Conservation (phyloP, 92 coral and sea anemone species). For the Phymanthus crucifer region DNA sequence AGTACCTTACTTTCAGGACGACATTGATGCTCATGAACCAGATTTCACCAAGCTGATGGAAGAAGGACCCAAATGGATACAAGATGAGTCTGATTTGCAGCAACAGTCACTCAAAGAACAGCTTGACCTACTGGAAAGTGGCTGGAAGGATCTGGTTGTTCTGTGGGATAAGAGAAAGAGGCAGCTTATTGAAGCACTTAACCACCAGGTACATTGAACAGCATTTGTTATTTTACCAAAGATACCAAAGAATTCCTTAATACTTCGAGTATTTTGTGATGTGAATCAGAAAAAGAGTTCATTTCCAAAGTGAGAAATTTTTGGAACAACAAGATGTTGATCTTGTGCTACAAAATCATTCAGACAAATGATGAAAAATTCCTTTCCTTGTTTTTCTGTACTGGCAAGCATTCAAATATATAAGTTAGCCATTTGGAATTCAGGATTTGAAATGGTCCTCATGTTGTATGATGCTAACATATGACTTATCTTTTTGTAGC, state of each 20-base stretch:
- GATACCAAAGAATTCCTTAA: too few species aligned
- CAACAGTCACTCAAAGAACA: slow-evolving; percentile 97
- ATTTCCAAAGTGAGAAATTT: too few species aligned
- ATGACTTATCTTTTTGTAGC: slow-evolving; percentile 27
- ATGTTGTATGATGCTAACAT: not conserved
- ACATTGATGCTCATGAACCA: slow-evolving; percentile 94
- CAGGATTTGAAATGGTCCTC: too few species aligned
- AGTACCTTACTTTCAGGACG: slow-evolving; percentile 59
- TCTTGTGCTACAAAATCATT: too few species aligned
- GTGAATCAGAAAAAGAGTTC: too few species aligned
- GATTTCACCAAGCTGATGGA: slow-evolving; percentile 79
- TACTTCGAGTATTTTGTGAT: too few species aligned
- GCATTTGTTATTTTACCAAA: too few species aligned
- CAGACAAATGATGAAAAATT: not conserved
- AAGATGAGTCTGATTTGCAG: slow-evolving; percentile 94
- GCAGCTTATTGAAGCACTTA: slow-evolving; percentile 85
- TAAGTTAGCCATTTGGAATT: too few species aligned
- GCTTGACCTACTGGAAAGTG: slow-evolving; percentile 84
- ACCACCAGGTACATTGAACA: slow-evolving; percentile 98
- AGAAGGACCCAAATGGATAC: slow-evolving; percentile 98
- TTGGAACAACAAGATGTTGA: too few species aligned
- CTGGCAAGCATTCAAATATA: too few species aligned
- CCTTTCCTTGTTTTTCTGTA: slow-evolving; percentile 1
- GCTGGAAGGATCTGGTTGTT: slow-evolving; percentile 93
- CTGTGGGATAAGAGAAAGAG: slow-evolving; percentile 92